phyloP scores from a whole-genome alignment of 1,140 invertebrate genomes.

The Diorhabda carinulata region DNA sequence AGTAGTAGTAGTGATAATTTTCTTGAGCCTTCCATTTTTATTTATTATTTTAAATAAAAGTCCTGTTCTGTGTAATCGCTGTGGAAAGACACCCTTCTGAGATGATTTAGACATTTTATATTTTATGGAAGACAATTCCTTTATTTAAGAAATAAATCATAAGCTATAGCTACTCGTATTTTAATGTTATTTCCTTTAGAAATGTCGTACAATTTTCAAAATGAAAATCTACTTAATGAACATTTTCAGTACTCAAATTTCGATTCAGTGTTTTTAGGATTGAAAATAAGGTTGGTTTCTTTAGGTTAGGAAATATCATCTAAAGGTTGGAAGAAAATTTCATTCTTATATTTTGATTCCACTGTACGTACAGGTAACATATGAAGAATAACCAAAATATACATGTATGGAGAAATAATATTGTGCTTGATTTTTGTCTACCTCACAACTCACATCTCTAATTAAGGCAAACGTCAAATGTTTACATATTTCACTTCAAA shows the following conservation, averaged over 20 bases:
- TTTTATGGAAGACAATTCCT: conserved; percentile 2
- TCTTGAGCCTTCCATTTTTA: no score
- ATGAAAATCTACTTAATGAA: conserved; percentile 3
- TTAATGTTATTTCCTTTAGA: conserved; percentile 3
- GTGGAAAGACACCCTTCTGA: neutral
- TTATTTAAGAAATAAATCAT: conserved; percentile 3
- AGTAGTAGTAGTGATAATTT: no score
- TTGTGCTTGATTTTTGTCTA: no score
- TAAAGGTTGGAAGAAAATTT: no score
- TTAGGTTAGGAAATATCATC: no score
- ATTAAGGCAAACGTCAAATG: no score
- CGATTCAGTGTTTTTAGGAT: neutral
- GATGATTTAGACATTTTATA: conserved; percentile 1
- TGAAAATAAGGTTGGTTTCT: neutral
- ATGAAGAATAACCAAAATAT: no score
- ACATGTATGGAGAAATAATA: no score
- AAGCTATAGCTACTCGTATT: neutral
- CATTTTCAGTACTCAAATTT: neutral
- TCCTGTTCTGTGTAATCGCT: neutral
- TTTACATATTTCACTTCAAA: no score
- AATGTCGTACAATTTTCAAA: conserved; percentile 1
- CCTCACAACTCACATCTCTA: no score
- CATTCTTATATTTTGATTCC: no score
- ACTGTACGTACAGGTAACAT: no score
- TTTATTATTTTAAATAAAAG: neutral